These are phyloP conservation scores for Mesorhabditis sp. DNA, from an alignment of 2,888 invertebrate species.

Conservation along the genomic window DNA sequence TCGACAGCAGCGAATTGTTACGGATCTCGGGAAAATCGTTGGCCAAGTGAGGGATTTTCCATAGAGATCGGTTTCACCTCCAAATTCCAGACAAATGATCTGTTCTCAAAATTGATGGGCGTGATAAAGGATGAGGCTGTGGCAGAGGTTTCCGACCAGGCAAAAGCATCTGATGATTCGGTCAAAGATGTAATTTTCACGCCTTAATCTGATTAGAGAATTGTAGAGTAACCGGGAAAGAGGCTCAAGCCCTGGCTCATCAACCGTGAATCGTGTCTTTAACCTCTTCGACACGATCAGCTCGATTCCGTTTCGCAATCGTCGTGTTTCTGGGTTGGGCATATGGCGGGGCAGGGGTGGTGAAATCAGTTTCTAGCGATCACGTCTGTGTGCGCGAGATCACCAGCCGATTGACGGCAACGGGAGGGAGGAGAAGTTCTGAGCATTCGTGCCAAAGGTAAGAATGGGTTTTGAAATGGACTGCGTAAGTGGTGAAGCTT, in stretches of 20 bases:
- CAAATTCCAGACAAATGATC: background rate
- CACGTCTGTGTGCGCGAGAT: slow-evolving; percentile 5
- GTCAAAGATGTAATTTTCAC: background rate
- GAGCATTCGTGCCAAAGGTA: background rate
- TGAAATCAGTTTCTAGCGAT: background rate
- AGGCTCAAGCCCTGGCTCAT: background rate
- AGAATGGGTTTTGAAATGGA: background rate
- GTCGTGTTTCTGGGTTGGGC: background rate
- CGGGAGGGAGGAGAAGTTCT: background rate
- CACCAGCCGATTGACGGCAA: background rate
- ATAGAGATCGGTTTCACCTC: background rate
- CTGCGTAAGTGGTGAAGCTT: background rate
- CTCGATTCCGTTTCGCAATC: background rate
- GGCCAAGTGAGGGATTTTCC: background rate
- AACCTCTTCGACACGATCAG: slow-evolving; percentile 1
- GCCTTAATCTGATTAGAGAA: background rate
- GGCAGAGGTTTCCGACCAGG: slow-evolving; percentile 4
- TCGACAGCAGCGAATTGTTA: slow-evolving; percentile 18
- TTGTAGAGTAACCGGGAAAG: background rate
- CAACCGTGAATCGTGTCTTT: background rate
- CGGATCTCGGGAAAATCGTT: background rate
- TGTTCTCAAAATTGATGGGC: background rate
- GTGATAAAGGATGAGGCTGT: background rate
- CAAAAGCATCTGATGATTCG: background rate
- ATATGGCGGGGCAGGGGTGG: too few relatives aligned